Evolutionary conservation across 1,140 invertebrate species (phyloP).

Genomic region (Rhysida immarginata): DNA sequence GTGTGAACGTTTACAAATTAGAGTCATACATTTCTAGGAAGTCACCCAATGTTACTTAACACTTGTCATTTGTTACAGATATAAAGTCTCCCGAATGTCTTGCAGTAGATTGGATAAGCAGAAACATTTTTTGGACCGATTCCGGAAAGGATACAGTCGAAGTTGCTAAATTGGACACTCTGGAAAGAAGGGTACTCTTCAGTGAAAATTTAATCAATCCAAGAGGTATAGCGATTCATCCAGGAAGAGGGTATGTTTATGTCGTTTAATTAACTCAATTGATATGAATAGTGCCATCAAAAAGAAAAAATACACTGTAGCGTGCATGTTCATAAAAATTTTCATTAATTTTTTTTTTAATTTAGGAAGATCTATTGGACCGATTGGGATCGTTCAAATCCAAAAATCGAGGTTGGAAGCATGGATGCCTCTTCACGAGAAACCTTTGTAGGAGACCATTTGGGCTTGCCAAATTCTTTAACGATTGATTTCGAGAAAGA

Average conservation of each 20-base stretch:
- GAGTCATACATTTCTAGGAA: no score
- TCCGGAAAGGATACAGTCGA: slow-evolving; percentile 75
- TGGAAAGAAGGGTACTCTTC: slow-evolving; percentile 51
- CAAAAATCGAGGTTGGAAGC: slow-evolving; percentile 85
- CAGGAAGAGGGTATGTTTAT: no score
- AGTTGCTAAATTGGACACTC: slow-evolving; percentile 70
- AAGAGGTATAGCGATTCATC: slow-evolving; percentile 85
- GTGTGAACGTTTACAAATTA: no score
- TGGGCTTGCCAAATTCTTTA: slow-evolving; percentile 45
- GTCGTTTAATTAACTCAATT: neutral
- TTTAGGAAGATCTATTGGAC: slow-evolving; percentile 88
- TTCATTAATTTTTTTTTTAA: slow-evolving; percentile 9
- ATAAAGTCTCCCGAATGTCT: slow-evolving; percentile 82
- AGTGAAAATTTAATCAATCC: slow-evolving; percentile 69
- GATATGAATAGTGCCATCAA: no score
- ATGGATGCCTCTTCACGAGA: slow-evolving; percentile 71
- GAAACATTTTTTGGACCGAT: slow-evolving; percentile 94
- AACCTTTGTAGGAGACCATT: slow-evolving; percentile 35
- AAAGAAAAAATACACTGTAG: no score
- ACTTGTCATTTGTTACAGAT: slow-evolving; percentile 39
- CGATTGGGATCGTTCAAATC: slow-evolving; percentile 81
- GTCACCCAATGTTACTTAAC: no score
- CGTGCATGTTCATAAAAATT: no score
- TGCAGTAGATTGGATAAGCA: slow-evolving; percentile 76
- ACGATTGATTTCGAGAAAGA: slow-evolving; percentile 60